Conservation (phyloP, 2,888 invertebrate genomes). For the Bhutanitis thaidina region DNA sequence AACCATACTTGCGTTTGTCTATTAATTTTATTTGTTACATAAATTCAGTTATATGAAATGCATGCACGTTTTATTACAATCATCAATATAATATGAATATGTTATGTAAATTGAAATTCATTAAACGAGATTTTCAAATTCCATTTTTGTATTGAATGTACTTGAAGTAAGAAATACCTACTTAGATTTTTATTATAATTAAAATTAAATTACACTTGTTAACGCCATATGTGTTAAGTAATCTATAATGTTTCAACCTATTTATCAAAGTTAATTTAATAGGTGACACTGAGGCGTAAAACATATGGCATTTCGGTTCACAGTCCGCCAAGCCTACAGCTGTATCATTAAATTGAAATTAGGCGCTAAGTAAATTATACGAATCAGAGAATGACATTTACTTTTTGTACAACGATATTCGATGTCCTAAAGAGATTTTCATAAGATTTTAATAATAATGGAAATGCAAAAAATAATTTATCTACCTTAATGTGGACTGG, state of each 20-base stretch:
- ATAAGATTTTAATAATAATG: conserved; percentile 4
- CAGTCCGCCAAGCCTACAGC: conserved; percentile 39
- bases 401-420: conserved; percentile 12
- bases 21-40: too few species aligned
- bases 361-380: conserved; percentile 68
- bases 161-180: too few species aligned
- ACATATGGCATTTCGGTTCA: conserved; percentile 60
- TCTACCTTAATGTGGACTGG: not conserved
- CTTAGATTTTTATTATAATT: too few species aligned
- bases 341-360: conserved; percentile 60
- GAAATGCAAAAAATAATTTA: not conserved
- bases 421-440: conserved; percentile 11
- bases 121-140: too few species aligned
- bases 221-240: conserved; percentile 19
- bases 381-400: conserved; percentile 29
- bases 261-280: conserved; percentile 71
- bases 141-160: too few species aligned
- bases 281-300: conserved; percentile 62
- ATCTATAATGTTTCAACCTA: conserved; percentile 48
- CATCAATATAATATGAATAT: too few species aligned
- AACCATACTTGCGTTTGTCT: too few species aligned
- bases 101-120: too few species aligned
- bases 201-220: not conserved
- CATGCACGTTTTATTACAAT: too few species aligned
- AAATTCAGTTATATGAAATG: too few species aligned